Evolutionary conservation across 2,888 invertebrate genomes (phyloP).

Genomic region (Biston stratarius): DNA sequence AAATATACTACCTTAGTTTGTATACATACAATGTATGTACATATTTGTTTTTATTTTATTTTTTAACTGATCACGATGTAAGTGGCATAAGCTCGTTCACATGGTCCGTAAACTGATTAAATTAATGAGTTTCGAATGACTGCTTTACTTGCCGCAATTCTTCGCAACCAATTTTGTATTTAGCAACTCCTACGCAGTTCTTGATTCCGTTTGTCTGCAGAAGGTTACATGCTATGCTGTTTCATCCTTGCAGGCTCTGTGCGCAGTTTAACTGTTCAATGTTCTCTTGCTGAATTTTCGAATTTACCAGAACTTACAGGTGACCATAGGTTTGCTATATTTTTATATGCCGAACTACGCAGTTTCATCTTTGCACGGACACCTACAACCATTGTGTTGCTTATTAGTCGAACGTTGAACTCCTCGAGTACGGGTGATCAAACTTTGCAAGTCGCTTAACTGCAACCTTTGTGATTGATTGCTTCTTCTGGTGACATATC

Average conservation of each 20-base stretch:
- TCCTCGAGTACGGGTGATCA: constrained; percentile 55
- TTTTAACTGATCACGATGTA: constrained; percentile 11
- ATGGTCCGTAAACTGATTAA: constrained; percentile 59
- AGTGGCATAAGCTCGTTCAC: constrained; percentile 14
- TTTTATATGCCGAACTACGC: constrained; percentile 36
- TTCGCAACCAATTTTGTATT: constrained; percentile 78
- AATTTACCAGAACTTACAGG: constrained; percentile 6
- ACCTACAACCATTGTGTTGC: constrained; percentile 45
- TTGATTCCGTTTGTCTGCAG: constrained; percentile 65
- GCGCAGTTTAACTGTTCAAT: constrained; percentile 15
- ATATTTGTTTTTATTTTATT: constrained; percentile 8
- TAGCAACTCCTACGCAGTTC: constrained; percentile 74
- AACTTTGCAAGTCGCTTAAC: constrained; percentile 52
- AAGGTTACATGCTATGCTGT: constrained; percentile 63
- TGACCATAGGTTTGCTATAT: constrained; percentile 7
- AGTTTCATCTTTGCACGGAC: constrained; percentile 41
- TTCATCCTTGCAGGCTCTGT: constrained; percentile 32
- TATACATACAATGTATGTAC: constrained; percentile 2
- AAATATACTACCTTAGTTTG: constrained; percentile 16
- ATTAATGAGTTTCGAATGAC: constrained; percentile 69
- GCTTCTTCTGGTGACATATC: constrained; percentile 45
- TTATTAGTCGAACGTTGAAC: constrained; percentile 64
- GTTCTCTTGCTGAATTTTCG: background rate
- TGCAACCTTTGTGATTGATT: constrained; percentile 57
- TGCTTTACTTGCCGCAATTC: constrained; percentile 69